Evolutionary conservation across 2,888 invertebrate genomes (phyloP), one percentile per base, ranked within the genome.

Genomic region (Flexamia atlantica): DNA sequence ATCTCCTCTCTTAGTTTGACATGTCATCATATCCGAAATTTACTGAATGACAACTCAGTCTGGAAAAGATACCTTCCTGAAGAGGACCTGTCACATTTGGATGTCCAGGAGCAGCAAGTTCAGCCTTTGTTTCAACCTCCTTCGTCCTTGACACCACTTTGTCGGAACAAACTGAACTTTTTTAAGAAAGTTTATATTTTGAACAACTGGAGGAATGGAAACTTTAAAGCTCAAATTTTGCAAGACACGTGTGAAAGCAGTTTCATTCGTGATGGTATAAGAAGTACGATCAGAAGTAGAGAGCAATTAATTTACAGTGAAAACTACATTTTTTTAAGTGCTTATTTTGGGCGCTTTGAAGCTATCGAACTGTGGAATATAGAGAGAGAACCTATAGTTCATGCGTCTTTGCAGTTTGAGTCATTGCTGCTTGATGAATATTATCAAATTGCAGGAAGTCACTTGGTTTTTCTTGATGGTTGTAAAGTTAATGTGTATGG

Each of bases 331-430:
- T 70, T 70, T n/a, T 17, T 70, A 32, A 30, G 70, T n/a, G 28
- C 28, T 70, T 70, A 30, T 32, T 30, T 32, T 28, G 30, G 30
- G n/a, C 28, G 30, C 9, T 5, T 70, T n/a, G 70, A 70, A 32
- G 70, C 30, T 14, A 70, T 70, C 32, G 70, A 70, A 32, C 17
- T 70, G 25, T 70, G 70, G 70, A 30, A 70, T 4, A 30, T 70
- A 28, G 32, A 32, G 9, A 70, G 10, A 70, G 32, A 30, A 30
- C 70, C 70, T 12, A n/a, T 2, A 5, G 25, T 70, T n/a, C 70
- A 70, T 46, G 7, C 46, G 17, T 14, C 60, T 60, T 28, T 30
- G n/a, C 30, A 28, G 9, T 70, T 32, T 30, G n/a, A 30, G 32
- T 70, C n/a, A n/a, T 30, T 30, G 70, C 12, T 70, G 32, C 32